Evolutionary conservation across 2,797 vertebrate genomes (phyloP), one percentile per base, ranked within the genome.

Genomic region (Chloroceryle amazona): DNA sequence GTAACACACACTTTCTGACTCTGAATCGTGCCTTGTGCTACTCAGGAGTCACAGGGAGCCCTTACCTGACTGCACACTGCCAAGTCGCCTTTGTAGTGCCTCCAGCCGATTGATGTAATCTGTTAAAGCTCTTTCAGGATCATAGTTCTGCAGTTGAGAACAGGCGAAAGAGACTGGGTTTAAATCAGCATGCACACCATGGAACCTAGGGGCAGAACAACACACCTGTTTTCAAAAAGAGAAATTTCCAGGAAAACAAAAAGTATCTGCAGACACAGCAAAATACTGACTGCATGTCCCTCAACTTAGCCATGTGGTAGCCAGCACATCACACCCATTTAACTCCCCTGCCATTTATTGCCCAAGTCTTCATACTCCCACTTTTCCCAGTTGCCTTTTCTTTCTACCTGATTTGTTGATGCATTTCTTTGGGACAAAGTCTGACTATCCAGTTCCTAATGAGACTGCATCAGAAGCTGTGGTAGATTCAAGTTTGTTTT

Each of bases 101-200:
- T 99, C 99, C 93, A 99, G 98, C 22, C 99, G 98, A 46, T 98
- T 97, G 98, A 99, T 99, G 90, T 99, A 99, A 98, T 99, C 99
- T 0, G 99, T 99, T 81, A 99, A 98, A 29, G 99, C 99, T 86
- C 99, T 97, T 86, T 99, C 99, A 3, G 99, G 99, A 84, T 99
- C 99, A 4, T 99, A 99, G 97, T 98, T 99, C 98, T 99, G 99
- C 92, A 99, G 99, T 73, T 99, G 99, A 81, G 99, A 99, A 84
- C 99, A 99, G 47, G 98, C 86, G 57, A 99, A 97, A 22, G 98
- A 97, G 13, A 97, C 98, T 3, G 98, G 97, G 86, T 96, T 97
- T 37, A 97, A 81, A 68, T 99, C 99, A 9, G 96, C 94, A 3
- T 97, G 93, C 89, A 95, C 10, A 35, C 98, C 78, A 15, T 98